Conservation (phyloP, 1,140 invertebrate genomes). For the Drosophila sulfurigaster region DNA sequence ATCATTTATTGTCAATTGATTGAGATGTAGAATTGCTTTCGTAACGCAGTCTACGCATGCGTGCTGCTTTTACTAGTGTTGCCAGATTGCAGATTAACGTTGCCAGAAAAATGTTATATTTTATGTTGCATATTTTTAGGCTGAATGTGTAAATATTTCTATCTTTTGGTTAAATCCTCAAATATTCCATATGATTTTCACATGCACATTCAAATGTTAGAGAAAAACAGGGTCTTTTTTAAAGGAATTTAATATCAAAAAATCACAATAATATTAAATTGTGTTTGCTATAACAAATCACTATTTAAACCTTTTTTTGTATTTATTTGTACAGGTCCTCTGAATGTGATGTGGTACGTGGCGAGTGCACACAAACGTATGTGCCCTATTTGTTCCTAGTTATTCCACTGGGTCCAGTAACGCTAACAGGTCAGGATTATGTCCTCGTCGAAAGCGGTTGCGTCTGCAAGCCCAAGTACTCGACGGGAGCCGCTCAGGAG, state of each 20-base stretch:
- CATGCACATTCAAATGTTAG: too few relatives aligned
- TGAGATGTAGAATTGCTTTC: too few relatives aligned
- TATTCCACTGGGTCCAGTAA: slow-evolving; percentile 95
- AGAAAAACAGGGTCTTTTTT: too few relatives aligned
- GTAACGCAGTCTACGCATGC: too few relatives aligned
- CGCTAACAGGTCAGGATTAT: slow-evolving; percentile 95
- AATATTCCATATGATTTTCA: too few relatives aligned
- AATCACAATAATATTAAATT: neutral
- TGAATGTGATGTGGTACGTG: slow-evolving; percentile 94
- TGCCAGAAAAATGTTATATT: slow-evolving; percentile 3
- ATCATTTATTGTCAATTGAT: neutral
- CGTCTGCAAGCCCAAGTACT: slow-evolving; percentile 94
- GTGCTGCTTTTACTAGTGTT: neutral
- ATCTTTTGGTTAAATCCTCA: neutral
- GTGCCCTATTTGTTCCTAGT: slow-evolving; percentile 96
- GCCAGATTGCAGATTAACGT: neutral
- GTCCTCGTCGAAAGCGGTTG: slow-evolving; percentile 96
- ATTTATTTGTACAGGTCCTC: slow-evolving; percentile 87
- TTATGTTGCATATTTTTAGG: slow-evolving; percentile 1
- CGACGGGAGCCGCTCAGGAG: slow-evolving; percentile 85
- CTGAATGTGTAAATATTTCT: neutral
- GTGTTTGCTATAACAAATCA: too few relatives aligned
- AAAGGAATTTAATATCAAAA: too few relatives aligned
- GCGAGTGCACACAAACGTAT: slow-evolving; percentile 96
- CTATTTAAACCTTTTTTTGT: too few relatives aligned